A percentile compares a stretch with the other conserved stretches of the same genome.
Evolutionary conservation across 2,888 invertebrate species (phyloP).

Genomic region (Acrobasis suavella): DNA sequence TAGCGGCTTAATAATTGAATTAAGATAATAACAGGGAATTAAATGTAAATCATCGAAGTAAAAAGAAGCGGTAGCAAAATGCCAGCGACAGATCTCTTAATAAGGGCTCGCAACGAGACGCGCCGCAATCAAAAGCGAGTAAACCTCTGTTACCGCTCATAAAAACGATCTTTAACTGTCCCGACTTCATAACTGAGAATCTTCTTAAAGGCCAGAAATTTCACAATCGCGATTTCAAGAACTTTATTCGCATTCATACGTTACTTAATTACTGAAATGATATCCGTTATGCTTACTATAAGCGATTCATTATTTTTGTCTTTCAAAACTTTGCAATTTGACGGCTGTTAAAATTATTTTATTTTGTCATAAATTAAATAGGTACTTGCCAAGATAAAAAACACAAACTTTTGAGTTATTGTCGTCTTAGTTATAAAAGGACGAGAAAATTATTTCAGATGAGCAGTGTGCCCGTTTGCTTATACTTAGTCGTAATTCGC

Average conservation of each 20-base stretch:
- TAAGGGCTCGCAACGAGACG: slow-evolving; percentile 54
- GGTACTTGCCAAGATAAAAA: too few species aligned
- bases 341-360: background rate
- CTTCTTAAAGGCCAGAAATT: slow-evolving; percentile 53
- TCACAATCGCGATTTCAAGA: slow-evolving; percentile 49
- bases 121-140: slow-evolving; percentile 55
- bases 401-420: too few species aligned
- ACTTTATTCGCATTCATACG: slow-evolving; percentile 41
- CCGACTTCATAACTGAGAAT: slow-evolving; percentile 53
- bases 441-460: too few species aligned
- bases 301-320: slow-evolving; percentile 5
- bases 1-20: slow-evolving; percentile 36
- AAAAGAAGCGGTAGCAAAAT: slow-evolving; percentile 44
- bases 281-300: slow-evolving; percentile 1
- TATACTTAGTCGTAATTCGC: too few species aligned
- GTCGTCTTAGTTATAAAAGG: too few species aligned
- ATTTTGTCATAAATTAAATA: too few species aligned
- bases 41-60: slow-evolving; percentile 43
- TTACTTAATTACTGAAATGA: slow-evolving; percentile 37
- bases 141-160: slow-evolving; percentile 54
- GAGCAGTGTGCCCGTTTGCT: too few species aligned
- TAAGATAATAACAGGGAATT: slow-evolving; percentile 44
- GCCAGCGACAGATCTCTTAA: slow-evolving; percentile 53
- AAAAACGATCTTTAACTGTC: slow-evolving; percentile 60
- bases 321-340: background rate